Percentiles rank a stretch among this genome's conserved stretches.
phyloP scores from a whole-genome alignment of 64 coral and sea anemone genomes.

The Porites australiensis region DNA sequence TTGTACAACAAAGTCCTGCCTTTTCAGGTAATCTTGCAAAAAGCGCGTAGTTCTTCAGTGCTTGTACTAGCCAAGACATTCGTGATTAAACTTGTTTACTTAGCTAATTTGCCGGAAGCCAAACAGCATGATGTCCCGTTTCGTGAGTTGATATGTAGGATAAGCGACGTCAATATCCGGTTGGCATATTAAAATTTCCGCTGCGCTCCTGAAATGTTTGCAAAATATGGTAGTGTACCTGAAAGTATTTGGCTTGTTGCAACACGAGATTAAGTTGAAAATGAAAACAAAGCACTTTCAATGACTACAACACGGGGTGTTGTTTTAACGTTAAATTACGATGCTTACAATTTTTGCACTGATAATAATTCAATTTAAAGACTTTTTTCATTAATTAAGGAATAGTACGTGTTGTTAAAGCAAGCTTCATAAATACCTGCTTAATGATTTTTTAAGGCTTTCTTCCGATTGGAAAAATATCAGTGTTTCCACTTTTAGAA shows the following conservation, averaged over 20 bases:
- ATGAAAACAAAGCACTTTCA: not conserved
- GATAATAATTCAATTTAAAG: too few relatives aligned
- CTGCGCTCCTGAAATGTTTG: slow-evolving; percentile 31
- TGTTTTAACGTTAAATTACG: not conserved
- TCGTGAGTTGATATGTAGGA: slow-evolving; percentile 5
- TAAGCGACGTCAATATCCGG: slow-evolving; percentile 10
- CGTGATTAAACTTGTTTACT: not conserved
- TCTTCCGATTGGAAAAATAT: slow-evolving; percentile 8
- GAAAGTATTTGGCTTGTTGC: not conserved
- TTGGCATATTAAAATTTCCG: not conserved
- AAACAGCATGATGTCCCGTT: not conserved
- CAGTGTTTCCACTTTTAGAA: not conserved
- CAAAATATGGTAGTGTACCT: not conserved
- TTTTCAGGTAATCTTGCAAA: not conserved
- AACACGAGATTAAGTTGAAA: not conserved
- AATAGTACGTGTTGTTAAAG: not conserved
- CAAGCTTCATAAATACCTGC: not conserved
- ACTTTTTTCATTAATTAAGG: not conserved
- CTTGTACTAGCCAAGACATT: not conserved
- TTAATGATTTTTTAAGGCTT: not conserved
- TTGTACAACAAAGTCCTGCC: not conserved
- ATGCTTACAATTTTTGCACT: too few relatives aligned
- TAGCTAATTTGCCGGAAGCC: slow-evolving; percentile 17
- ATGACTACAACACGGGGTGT: not conserved
- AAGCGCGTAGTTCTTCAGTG: not conserved